A percentile compares a stretch with the other conserved stretches of the same genome.
phyloP scores from a whole-genome alignment of 2,797 vertebrate genomes.

The Sebastes itinus region DNA sequence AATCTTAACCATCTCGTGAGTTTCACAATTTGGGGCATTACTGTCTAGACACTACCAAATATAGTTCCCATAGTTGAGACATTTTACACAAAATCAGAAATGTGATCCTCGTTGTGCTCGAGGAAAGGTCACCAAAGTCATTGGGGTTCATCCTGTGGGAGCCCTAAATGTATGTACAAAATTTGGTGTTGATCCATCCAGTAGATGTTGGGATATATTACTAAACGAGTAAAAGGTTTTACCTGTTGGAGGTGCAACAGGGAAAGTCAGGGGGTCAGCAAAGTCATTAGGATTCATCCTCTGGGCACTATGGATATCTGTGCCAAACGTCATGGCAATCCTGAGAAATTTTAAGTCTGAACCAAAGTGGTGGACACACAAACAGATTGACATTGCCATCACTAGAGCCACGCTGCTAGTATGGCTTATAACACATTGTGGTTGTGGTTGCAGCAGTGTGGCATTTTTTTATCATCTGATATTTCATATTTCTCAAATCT shows the following conservation, averaged over 20 bases:
- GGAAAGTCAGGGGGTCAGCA: not conserved
- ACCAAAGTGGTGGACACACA: not conserved
- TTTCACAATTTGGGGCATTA: no score
- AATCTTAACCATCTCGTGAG: rapidly evolving
- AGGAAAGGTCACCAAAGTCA: not conserved
- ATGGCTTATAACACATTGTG: not conserved
- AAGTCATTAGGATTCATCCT: not conserved
- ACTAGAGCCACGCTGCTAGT: not conserved
- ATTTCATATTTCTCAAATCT: not conserved
- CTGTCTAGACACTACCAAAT: no score
- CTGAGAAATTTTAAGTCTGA: not conserved
- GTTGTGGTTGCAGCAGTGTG: not conserved
- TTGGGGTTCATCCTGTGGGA: no score
- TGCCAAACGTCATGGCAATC: not conserved
- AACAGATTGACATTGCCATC: not conserved
- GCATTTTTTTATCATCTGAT: not conserved
- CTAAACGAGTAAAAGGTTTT: not conserved
- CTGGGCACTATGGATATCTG: not conserved
- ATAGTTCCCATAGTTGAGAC: not conserved
- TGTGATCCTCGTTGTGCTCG: not conserved
- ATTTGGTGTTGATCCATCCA: not conserved
- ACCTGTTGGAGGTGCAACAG: not conserved
- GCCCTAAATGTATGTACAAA: not conserved
- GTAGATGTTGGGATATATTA: not conserved
- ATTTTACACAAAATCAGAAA: not conserved